A percentile compares a stretch with the other conserved stretches of the same genome.
Evolutionary conservation across 2,797 vertebrate species (phyloP).

Genomic region (Aplochiton taeniatus): DNA sequence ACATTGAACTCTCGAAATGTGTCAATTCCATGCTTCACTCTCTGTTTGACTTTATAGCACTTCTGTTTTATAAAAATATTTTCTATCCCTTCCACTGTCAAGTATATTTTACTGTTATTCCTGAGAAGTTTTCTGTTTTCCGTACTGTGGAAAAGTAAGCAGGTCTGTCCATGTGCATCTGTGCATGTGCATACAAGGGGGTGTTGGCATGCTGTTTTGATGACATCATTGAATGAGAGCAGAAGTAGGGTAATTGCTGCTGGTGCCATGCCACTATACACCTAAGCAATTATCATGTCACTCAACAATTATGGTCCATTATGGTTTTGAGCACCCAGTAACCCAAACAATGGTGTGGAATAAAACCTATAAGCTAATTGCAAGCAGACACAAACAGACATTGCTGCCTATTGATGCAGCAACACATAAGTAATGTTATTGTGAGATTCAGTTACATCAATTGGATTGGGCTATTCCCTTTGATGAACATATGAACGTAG

Average conservation of each 20-base stretch:
- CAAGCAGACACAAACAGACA: conserved; percentile 66
- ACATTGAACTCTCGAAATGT: too few species aligned
- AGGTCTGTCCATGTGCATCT: neutral
- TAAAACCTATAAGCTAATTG: conserved; percentile 69
- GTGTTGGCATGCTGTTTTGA: conserved; percentile 41
- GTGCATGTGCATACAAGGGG: neutral
- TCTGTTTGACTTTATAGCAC: too few species aligned
- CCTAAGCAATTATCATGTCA: conserved; percentile 71
- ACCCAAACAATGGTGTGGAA: conserved; percentile 67
- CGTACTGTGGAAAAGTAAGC: too few species aligned
- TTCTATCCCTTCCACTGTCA: too few species aligned
- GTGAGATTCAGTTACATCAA: conserved; percentile 58
- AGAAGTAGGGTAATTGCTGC: conserved; percentile 68
- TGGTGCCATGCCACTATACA: conserved; percentile 68
- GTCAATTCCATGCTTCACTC: too few species aligned
- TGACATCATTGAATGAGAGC: conserved; percentile 72
- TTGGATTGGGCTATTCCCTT: conserved; percentile 59
- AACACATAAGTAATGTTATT: conserved; percentile 51
- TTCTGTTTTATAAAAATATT: too few species aligned
- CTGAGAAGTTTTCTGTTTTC: too few species aligned
- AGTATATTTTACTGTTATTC: too few species aligned
- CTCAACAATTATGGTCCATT: conserved; percentile 73
- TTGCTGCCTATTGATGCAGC: conserved; percentile 53
- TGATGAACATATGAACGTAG: conserved; percentile 62
- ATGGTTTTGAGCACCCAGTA: conserved; percentile 63